Evolutionary conservation across 2,113 vertebrate species (phyloP), one percentile per base, ranked within the genome.

Genomic region (Saimiri boliviensis): DNA sequence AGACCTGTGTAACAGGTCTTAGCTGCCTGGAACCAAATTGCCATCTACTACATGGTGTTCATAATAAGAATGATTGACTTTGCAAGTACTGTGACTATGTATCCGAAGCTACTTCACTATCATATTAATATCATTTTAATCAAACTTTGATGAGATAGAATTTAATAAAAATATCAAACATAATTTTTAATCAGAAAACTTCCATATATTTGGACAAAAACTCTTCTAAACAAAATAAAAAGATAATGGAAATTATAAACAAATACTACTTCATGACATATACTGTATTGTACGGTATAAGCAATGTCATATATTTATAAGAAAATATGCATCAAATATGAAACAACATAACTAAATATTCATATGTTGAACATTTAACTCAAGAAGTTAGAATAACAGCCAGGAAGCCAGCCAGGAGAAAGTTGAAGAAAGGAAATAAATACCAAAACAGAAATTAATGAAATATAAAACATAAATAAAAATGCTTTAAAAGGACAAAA

Each of bases 401-500:
- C 11, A 49, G 74, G n/a, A 87, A 63, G 21, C 16, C 80, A 92
- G 54, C 20, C 14, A 68, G 81, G 95, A 79, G 13, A 80, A 87
- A 68, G 27, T 56, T 68, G 56, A 76, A 63, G 8, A 83, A 92
- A 79, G 8, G 10, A 79, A 66, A 79, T 70, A 56, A 93, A 86
- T 89, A 92, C 49, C 21, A 86, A 80, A 96, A 52, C 32, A 89
- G 0, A 80, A 88, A 93, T 71, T 86, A 89, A 95, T 85, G 30
- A 95, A 89, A 79, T n/a, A 86, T 9, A 35, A 89, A 91, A 37
- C 32, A 35, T 35, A 89, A 76, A 42, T 74, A 2, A 89, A 85
- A 93, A 60, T 85, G 19, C 7, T 88, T 86, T 35, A 47, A 63
- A 92, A 89, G 23, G 27, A 3, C 32, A 17, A 68, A 68, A 12